Base-by-base conservation (phyloP, 2,113 vertebrate genomes). In the Semicossyphus pulcher region DNA sequence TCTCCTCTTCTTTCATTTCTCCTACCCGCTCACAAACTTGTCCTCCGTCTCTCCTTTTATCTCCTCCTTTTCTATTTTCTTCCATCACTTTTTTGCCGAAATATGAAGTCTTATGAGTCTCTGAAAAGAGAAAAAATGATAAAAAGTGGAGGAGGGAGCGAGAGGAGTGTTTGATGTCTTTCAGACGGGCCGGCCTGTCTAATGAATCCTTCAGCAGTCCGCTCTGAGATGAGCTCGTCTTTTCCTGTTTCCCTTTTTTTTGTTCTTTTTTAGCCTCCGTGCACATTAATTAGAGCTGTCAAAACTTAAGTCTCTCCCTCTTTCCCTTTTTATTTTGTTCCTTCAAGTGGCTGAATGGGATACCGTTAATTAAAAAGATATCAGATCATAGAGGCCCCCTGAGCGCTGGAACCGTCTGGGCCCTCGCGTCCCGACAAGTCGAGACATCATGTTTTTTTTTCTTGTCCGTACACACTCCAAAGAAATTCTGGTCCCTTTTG, bases 311-410 rank as follows among this genome's bases (percentile, higher is more conserved):
- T 80, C 84, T 87, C 71, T 81, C 76, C 74, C 82, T 90, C 80
- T 83, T 84, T 84, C 76, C 77, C 73, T 89, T 85, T 92, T 92
- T 88, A 86, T 88, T 89, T 89, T 86, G 86, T 84, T 91, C 86
- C 91, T 93, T 92, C 92, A 93, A 93, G 93, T 91, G 91, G 88
- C 88, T 94, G 92, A 94, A 94, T 92, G 85, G 93, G 93, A 92
- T 93, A 92, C 85, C 84, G 84, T 93, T 94, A 94, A 94, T 94
- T 94, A 94, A 94, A 94, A 94, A 94, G 91, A 94, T 94, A 94
- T 94, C 94, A 93, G 93, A 94, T 94, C 89, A 90, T 77, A 88
- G 85, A 65, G 87, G 80, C 86, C 92, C 93, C 93, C 86, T 84
- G 92, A 93, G 93, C 91, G 51, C 86, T 61, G 66, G 48, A 80